Base-by-base conservation (phyloP, 2,888 invertebrate species). In the Patella ulyssiponensis region DNA sequence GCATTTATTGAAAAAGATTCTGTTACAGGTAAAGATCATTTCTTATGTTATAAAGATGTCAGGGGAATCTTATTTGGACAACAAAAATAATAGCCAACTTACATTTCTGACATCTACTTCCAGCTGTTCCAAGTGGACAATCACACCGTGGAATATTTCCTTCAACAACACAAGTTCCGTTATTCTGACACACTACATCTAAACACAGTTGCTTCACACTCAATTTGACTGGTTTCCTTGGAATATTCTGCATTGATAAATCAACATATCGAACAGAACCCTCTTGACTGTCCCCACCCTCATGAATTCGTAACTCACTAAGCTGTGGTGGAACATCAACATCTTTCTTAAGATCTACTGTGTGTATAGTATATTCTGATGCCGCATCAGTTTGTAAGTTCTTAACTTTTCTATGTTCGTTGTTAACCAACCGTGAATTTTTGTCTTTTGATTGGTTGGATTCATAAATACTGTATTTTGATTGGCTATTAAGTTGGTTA, bases 91-190 rank as follows among this genome's bases (percentile, higher is more conserved):
- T 7, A 20, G 71, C 52, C 20, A 53, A 78, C 87, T 82, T 83
- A 92, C 92, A 88, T 86, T 96, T 96, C 92, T 98, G 97, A 91
- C 98, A 98, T 81, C 95, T 94, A 88, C 95, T 95, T 17, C 98
- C 98, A 3, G 95, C 95, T 90, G 96, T 97, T 12, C 98, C 98
- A 76, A 98, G 93, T 12, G 96, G 96, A 90, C 98, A 98, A 64
- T 97, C 93, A 90, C 98, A 98, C 23, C 86, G 76, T 17, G 85
- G 84, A 27, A 82, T 78, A 27, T 84, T 82, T 23, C 83, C 81
- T 77, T 88, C 87, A 23, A 86, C 80, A n/a, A 88, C 84, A 81
- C 90, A 91, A 44, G 83, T 86, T 7, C 88, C 88, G 74, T 86
- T 83, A 77, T 88, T 88, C 54, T 84, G 77, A 79, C 89, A 89